Base-by-base conservation (phyloP, 2,113 vertebrate species). In the Hyperoodon ampullatus region DNA sequence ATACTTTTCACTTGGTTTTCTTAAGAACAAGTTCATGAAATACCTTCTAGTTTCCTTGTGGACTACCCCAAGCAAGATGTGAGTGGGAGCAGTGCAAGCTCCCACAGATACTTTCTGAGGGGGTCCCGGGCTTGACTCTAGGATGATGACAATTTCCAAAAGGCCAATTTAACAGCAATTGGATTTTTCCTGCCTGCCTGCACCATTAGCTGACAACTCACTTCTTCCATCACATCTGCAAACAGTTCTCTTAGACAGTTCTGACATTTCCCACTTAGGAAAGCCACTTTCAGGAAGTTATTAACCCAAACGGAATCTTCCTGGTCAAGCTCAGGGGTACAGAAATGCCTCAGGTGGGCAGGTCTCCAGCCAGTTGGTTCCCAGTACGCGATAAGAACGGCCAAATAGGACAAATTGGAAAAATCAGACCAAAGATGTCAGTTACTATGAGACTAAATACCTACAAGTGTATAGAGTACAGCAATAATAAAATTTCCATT, bases 181-280 rank as follows among this genome's bases (percentile, higher is more conserved):
- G 98, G 98, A 98, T 98, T 98, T 98, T 99, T 99, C 98, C 98
- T 99, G 98, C 98, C 96, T 96, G 96, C 94, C 97, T 98, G 98
- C 91, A 98, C 98, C 98, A 97, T 98, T 98, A 99, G 98, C 98
- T 98, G 98, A 98, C 98, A 98, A 98, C 95, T 98, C 98, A 97
- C 98, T 98, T 98, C 98, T 98, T 98, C 97, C 95, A 97, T 98
- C 98, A 99, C 99, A 99, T 99, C 99, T 99, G 99, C 98, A 98
- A 99, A 98, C 98, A 97, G 98, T 99, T 99, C 98, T 70, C 72
- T 81, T 98, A 98, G 98, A 98, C 97, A 97, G 98, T 98, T 98
- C 98, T 98, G 98, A 98, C 98, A 98, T 99, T 97, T 99, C 98
- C 98, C 98, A 98, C 98, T 98, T 98, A 98, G 97, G 98, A 98